Percentiles rank a stretch among this genome's conserved stretches.
phyloP scores from a whole-genome alignment of 2,113 vertebrate species.

The Malurus cyaneus region DNA sequence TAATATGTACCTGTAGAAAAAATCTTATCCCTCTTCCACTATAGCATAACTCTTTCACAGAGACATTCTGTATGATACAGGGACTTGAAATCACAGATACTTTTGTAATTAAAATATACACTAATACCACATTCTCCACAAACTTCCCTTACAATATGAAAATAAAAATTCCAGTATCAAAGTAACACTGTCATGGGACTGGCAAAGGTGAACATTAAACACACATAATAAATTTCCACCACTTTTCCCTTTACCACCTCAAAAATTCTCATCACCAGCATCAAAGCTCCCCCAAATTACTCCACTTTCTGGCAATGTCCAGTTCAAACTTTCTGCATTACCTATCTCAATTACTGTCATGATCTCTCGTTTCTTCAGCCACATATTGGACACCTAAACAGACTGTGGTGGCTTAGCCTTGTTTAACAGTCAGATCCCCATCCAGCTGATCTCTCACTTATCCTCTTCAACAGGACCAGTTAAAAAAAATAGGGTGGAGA shows the following conservation, averaged over 20 bases:
- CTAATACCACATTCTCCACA: neutral
- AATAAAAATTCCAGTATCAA: neutral
- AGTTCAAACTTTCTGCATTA: neutral
- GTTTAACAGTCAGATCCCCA: neutral
- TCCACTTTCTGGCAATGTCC: neutral
- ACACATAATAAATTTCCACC: neutral
- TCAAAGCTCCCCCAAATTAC: neutral
- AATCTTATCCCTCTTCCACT: neutral
- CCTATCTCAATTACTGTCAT: neutral
- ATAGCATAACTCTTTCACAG: neutral
- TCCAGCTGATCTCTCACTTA: neutral
- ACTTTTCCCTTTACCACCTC: neutral
- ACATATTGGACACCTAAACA: neutral
- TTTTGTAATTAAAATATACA: neutral
- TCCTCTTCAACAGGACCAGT: neutral
- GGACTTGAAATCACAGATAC: neutral
- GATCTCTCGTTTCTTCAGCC: neutral
- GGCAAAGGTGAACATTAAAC: neutral
- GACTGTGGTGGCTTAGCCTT: neutral
- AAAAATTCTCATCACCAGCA: neutral
- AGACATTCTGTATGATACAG: neutral
- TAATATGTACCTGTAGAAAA: neutral
- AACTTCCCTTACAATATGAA: neutral
- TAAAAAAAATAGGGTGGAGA: neutral
- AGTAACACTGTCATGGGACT: neutral